Conservation (phyloP, 2,888 invertebrate genomes). For the Gari tellinella region DNA sequence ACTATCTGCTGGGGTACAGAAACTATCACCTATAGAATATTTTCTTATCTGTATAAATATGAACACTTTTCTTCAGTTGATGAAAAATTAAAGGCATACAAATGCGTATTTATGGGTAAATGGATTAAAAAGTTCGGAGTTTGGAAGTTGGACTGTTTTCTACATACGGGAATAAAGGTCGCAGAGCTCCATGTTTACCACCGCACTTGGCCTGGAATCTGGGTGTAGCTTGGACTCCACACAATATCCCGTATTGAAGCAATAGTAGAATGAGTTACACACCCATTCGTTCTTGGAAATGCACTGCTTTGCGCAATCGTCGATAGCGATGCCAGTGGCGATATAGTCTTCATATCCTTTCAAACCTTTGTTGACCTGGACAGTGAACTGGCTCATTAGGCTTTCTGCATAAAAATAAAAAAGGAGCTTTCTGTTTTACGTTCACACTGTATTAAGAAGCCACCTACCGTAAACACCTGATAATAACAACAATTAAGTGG, state of each 20-base stretch:
- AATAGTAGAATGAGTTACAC: conserved; percentile 75
- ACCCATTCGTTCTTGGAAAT: conserved; percentile 60
- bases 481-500: too few species aligned
- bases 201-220: conserved; percentile 61
- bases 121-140: too few species aligned
- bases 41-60: too few species aligned
- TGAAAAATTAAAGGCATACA: too few species aligned
- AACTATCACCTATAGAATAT: too few species aligned
- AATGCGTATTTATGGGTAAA: too few species aligned
- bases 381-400: conserved; percentile 56
- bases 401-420: conserved; percentile 31
- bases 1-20: too few species aligned
- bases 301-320: conserved; percentile 74
- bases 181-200: conserved; percentile 42
- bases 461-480: too few species aligned
- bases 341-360: conserved; percentile 64
- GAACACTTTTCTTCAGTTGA: too few species aligned
- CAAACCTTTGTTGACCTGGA: conserved; percentile 61
- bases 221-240: conserved; percentile 69
- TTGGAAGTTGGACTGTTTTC: too few species aligned
- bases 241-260: conserved; percentile 68
- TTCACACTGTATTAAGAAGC: too few species aligned
- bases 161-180: conserved; percentile 73
- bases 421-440: neutral
- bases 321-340: conserved; percentile 68